Conservation (phyloP, 2,113 vertebrate species). For the Lagopus muta region DNA sequence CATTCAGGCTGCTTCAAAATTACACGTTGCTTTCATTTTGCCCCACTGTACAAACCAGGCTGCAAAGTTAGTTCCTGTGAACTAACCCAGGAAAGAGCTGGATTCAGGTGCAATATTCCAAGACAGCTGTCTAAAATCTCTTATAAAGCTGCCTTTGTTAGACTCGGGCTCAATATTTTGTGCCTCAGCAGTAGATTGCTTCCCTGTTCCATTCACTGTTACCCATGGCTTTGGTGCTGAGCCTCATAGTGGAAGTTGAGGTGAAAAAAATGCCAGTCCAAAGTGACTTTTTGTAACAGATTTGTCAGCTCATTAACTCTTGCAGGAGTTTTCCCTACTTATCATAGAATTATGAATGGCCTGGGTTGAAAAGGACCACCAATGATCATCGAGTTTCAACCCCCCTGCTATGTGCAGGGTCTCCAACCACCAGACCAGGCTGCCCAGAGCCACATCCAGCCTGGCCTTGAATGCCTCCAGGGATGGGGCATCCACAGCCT, state of each 20-base stretch:
- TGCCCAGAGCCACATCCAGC: too few relatives aligned
- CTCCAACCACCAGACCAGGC: too few relatives aligned
- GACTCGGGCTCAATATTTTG: neutral
- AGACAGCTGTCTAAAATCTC: neutral
- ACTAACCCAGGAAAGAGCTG: neutral
- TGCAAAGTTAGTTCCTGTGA: neutral
- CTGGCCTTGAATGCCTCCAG: too few relatives aligned
- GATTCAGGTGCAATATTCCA: neutral
- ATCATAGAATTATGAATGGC: neutral
- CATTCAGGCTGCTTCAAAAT: neutral
- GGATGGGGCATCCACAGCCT: too few relatives aligned
- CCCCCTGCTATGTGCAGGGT: too few relatives aligned
- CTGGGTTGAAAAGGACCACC: too few relatives aligned
- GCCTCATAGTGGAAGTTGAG: neutral
- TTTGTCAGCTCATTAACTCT: neutral
- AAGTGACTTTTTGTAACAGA: neutral
- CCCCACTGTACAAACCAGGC: neutral
- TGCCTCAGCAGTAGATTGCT: neutral
- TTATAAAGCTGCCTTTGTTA: neutral
- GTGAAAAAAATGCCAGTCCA: neutral
- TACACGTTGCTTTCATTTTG: neutral
- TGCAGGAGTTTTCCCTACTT: neutral
- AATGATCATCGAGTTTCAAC: too few relatives aligned
- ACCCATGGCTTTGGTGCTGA: neutral
- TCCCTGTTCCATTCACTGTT: neutral